A percentile compares a stretch with the other conserved stretches of the same genome.
Conservation (phyloP, 2,113 vertebrate species). For the Amblyopsis rosae region DNA sequence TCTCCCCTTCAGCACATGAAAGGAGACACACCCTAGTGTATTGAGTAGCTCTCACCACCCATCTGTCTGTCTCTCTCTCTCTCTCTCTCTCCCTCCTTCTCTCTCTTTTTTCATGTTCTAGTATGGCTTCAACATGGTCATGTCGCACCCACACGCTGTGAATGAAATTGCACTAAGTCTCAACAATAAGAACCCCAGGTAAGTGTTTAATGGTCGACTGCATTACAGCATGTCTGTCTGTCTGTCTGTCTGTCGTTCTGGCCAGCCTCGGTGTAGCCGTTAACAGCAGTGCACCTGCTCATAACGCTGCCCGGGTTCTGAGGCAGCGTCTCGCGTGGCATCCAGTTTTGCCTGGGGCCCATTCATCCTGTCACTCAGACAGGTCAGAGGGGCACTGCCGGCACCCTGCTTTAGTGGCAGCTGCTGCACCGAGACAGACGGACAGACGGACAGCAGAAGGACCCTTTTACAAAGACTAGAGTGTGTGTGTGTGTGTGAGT, state of each 20-base stretch:
- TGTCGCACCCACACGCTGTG: constrained; percentile 96
- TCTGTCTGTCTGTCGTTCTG: neutral
- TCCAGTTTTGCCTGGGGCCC: constrained; percentile 36
- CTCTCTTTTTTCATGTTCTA: constrained; percentile 62
- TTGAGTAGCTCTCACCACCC: constrained; percentile 16
- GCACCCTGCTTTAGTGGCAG: constrained; percentile 40
- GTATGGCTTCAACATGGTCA: constrained; percentile 99
- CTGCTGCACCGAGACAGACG: constrained; percentile 38
- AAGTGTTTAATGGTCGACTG: constrained; percentile 30
- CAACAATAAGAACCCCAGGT: constrained; percentile 97
- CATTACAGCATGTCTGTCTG: neutral
- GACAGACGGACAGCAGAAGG: constrained; percentile 28
- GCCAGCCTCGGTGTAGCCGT: neutral
- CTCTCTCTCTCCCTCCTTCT: constrained; percentile 66
- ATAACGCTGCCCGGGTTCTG: constrained; percentile 28
- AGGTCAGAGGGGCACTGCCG: constrained; percentile 44
- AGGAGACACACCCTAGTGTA: constrained; percentile 20
- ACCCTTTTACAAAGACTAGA: constrained; percentile 12
- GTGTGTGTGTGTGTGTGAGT: constrained; percentile 16
- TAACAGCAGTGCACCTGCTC: constrained; percentile 33
- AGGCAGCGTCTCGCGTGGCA: constrained; percentile 23
- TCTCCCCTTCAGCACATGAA: constrained; percentile 36
- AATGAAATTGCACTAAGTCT: constrained; percentile 98
- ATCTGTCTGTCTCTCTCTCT: constrained; percentile 17
- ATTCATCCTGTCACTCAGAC: constrained; percentile 36